These are phyloP conservation scores for Cnemophilus loriae DNA, from an alignment of 2,113 vertebrate species.

Conservation along the genomic window DNA sequence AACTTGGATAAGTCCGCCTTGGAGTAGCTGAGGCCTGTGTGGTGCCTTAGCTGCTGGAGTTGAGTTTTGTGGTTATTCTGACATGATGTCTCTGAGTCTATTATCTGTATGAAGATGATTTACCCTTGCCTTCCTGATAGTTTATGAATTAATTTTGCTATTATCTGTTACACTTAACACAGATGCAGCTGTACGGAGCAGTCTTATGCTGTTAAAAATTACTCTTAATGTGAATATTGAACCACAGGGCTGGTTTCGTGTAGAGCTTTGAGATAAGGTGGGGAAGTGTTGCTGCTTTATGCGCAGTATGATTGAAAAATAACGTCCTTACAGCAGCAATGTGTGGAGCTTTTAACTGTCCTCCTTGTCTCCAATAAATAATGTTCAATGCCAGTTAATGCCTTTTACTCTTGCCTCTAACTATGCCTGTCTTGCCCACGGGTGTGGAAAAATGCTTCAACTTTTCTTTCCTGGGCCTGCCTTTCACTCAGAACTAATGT, in stretches of 20 bases:
- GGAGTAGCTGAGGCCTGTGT: not conserved
- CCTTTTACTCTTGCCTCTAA: not conserved
- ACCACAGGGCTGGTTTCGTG: not conserved
- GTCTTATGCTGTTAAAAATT: not conserved
- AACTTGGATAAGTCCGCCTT: accelerated
- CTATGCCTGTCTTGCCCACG: not conserved
- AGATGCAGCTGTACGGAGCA: accelerated
- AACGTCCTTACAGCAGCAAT: not conserved
- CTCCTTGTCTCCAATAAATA: not conserved
- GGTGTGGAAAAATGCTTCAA: not conserved
- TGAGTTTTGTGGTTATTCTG: not conserved
- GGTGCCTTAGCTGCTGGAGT: not conserved
- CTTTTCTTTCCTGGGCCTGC: not conserved
- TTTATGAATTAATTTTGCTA: not conserved
- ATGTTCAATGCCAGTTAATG: not conserved
- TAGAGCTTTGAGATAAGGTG: not conserved
- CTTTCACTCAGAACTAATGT: conserved; percentile 60
- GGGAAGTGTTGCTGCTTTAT: not conserved
- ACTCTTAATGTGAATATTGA: not conserved
- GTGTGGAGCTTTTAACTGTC: not conserved
- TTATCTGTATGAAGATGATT: not conserved
- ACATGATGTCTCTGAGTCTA: not conserved
- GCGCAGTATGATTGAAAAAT: not conserved
- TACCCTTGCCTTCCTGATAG: not conserved
- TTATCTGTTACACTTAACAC: accelerated